phyloP scores from a whole-genome alignment of 2,113 vertebrate genomes.

The Steatornis caripensis region DNA sequence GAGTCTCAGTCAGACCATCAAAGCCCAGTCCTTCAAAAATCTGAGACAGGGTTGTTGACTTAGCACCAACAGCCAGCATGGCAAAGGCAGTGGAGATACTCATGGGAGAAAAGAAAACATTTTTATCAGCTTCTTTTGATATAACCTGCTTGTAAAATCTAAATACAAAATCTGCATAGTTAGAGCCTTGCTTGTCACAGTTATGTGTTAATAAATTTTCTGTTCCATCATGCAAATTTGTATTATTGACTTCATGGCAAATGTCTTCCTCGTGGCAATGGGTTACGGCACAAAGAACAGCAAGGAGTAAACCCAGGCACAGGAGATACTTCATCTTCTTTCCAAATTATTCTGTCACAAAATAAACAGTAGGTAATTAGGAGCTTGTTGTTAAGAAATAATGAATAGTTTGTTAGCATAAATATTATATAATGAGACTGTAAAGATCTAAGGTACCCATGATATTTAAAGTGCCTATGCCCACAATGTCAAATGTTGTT shows the following conservation, averaged over 20 bases:
- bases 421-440: neutral
- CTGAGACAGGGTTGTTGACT: slow-evolving; percentile 75
- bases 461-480: neutral
- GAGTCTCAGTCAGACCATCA: neutral
- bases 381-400: neutral
- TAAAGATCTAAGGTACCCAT: neutral
- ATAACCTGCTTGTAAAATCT: slow-evolving; percentile 75
- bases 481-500: neutral
- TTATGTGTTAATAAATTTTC: neutral
- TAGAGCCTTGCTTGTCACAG: slow-evolving; percentile 4
- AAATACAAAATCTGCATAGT: slow-evolving; percentile 80
- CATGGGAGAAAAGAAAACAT: slow-evolving; percentile 86
- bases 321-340: slow-evolving; percentile 57
- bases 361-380: neutral
- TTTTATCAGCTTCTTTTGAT: slow-evolving; percentile 15
- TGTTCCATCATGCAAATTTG: neutral
- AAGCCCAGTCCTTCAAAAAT: slow-evolving; percentile 78
- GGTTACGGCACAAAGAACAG: neutral
- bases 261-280: neutral
- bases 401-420: neutral
- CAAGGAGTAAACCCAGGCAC: slow-evolving; percentile 42
- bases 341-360: slow-evolving; percentile 50
- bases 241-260: neutral
- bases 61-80: slow-evolving; percentile 80
- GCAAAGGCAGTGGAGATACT: slow-evolving; percentile 83